Conservation (phyloP, 2,113 vertebrate genomes). For the Ceyx cyanopectus region DNA sequence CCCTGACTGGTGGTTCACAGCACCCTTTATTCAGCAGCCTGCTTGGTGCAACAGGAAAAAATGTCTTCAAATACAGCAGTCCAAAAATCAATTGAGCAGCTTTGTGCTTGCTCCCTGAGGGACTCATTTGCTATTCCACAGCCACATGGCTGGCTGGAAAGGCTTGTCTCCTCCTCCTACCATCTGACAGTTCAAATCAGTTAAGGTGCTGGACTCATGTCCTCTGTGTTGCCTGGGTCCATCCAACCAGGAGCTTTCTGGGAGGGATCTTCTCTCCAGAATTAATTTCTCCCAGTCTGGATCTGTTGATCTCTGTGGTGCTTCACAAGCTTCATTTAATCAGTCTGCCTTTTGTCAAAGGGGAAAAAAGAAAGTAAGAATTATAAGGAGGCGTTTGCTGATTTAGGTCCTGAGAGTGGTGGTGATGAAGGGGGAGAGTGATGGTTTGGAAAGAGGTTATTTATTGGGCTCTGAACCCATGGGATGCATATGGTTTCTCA, state of each 20-base stretch:
- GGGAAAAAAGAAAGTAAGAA: not conserved
- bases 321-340: not conserved
- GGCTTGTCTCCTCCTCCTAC: not conserved
- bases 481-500: not conserved
- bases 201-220: not conserved
- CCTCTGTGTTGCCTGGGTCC: rapidly evolving
- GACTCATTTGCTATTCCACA: not conserved
- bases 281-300: not conserved
- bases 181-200: not conserved
- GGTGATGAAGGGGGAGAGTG: not conserved
- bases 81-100: not conserved
- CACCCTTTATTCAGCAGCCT: not conserved
- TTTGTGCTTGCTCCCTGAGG: not conserved
- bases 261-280: not conserved
- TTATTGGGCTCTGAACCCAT: not conserved
- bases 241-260: rapidly evolving
- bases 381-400: not conserved
- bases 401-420: not conserved
- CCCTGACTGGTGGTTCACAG: not conserved
- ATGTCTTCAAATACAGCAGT: not conserved
- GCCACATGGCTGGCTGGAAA: not conserved
- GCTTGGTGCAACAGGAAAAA: not conserved
- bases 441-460: not conserved
- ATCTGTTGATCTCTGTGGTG: not conserved
- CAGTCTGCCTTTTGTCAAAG: not conserved